phyloP scores from a whole-genome alignment of 2,113 vertebrate genomes.

The Trochalopteron elliotii region DNA sequence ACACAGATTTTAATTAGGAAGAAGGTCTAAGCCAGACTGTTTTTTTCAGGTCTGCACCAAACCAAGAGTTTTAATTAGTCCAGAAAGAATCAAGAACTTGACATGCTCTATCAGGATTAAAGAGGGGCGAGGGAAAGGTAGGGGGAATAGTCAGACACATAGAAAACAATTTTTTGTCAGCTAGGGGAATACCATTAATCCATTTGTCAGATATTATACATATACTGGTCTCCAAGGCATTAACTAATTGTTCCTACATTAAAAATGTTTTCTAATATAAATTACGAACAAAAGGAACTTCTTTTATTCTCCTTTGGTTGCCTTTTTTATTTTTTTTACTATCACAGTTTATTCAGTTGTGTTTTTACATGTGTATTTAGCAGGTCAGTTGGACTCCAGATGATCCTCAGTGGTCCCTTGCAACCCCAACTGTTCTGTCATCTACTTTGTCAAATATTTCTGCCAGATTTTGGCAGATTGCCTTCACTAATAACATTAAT shows the following conservation, averaged over 20 bases:
- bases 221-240: not conserved
- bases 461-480: not conserved
- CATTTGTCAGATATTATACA: not conserved
- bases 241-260: not conserved
- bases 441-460: not conserved
- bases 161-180: not conserved
- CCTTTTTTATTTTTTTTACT: not conserved
- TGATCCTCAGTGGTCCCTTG: not conserved
- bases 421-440: not conserved
- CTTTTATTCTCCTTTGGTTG: not conserved
- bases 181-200: conserved; percentile 20
- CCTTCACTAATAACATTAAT: not conserved
- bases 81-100: conserved; percentile 35
- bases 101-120: not conserved
- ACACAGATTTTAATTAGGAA: conserved; percentile 61
- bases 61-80: conserved; percentile 57
- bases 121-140: not conserved
- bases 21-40: conserved; percentile 22
- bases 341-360: not conserved
- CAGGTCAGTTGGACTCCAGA: not conserved
- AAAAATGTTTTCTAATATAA: not conserved
- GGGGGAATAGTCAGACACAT: not conserved
- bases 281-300: not conserved
- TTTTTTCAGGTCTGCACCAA: conserved; percentile 37
- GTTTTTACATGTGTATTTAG: not conserved